Conservation (phyloP, 1,140 invertebrate genomes). For the Rhopalosiphum maidis region DNA sequence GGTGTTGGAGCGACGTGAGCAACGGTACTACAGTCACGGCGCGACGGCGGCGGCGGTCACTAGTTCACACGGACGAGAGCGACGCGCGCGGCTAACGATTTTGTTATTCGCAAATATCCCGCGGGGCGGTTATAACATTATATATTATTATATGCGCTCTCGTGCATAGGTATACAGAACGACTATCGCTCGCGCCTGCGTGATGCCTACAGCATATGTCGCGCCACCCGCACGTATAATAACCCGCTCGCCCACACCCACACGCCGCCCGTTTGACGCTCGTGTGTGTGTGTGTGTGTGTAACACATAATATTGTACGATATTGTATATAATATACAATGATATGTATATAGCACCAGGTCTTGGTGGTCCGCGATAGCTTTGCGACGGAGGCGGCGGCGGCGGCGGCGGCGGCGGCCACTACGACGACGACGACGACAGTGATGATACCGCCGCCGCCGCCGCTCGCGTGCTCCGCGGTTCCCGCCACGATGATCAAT, state of each 20-base stretch:
- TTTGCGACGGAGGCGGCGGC: neutral
- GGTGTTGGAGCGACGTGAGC: neutral
- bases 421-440: neutral
- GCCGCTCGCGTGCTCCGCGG: neutral
- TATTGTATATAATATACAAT: neutral
- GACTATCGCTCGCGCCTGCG: neutral
- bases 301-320: neutral
- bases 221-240: neutral
- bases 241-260: neutral
- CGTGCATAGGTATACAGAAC: neutral
- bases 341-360: neutral
- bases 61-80: constrained; percentile 15
- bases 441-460: neutral
- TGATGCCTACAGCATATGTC: neutral
- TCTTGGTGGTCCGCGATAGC: neutral
- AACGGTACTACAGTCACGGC: neutral
- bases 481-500: constrained; percentile 26
- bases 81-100: constrained; percentile 52
- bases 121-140: constrained; percentile 31
- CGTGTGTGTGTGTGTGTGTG: neutral
- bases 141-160: neutral
- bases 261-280: neutral
- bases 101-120: constrained; percentile 48
- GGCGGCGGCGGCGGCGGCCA: no score
- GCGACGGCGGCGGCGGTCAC: constrained; percentile 18